Base-by-base conservation (phyloP, 1,140 invertebrate species). In the Penaeus chinensis region DNA sequence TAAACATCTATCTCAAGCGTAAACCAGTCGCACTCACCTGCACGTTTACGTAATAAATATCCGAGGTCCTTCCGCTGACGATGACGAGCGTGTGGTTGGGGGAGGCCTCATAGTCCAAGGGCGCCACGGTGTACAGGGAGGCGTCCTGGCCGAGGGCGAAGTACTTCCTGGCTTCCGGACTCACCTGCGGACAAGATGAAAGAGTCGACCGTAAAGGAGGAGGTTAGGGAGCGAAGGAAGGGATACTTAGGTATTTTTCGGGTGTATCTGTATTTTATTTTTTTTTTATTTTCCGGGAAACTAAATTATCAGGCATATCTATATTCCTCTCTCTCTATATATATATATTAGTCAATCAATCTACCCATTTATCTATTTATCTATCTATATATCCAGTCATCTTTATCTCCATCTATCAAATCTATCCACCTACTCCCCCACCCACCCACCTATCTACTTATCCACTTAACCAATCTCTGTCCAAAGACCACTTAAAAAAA, bases 101-200 rank as follows among this genome's bases (percentile, higher is more conserved):
- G 54, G 82, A 82, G 7, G 37, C 24, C 76, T 90, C 89, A 71
- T 90, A 88, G 63, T 90, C 89, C 16, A 90, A 87, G 22, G 89
- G 83, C 22, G 89, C 82, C 16, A 85, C 89, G 18, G 89, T 90
- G 80, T 90, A 90, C 79, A 90, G 85, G 3, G 85, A 82, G n/a
- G 82, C 86, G 78, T 90, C 86, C 63, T 89, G 79, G 7, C 78
- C 84, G 24, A 90, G 82, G 11, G 82, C 78, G 37, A 90, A 90
- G 65, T 85, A 77, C 37, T 90, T 74, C 13, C 89, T 82, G n/a
- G 86, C 78, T 54, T 90, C 89, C 5, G 89, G 89, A 77, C 76
- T 87, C 18, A 90, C 89, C 89, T 90, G 83, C 16, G 32, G 4
- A 19, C 7, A 11, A 79, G 20, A 54, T n/a, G 3, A 79, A 79